phyloP scores from a whole-genome alignment of 2,113 vertebrate species.

The Mormyrus iriodes region DNA sequence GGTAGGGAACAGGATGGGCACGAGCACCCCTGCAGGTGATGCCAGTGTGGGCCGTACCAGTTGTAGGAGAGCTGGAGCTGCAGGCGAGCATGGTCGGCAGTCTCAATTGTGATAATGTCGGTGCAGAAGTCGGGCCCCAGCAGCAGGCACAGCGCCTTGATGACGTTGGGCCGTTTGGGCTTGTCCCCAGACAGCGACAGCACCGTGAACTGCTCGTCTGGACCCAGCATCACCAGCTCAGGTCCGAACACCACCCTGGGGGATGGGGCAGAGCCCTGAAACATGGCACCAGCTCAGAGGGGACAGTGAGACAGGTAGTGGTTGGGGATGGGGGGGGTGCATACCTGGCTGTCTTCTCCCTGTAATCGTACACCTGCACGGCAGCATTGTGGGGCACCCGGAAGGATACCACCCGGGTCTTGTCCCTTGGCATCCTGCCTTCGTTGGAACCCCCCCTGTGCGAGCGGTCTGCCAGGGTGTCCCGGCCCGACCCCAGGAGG shows the following conservation, averaged over 20 bases:
- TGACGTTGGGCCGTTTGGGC: slow-evolving; percentile 75
- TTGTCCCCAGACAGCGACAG: slow-evolving; percentile 77
- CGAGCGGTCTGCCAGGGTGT: slow-evolving; percentile 63
- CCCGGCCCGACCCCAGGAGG: slow-evolving; percentile 56
- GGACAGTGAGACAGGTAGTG: background rate
- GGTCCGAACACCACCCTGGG: slow-evolving; percentile 82
- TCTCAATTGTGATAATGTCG: slow-evolving; percentile 82
- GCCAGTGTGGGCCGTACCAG: slow-evolving; percentile 56
- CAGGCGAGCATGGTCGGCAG: slow-evolving; percentile 79
- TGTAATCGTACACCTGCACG: slow-evolving; percentile 84
- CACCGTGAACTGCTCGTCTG: slow-evolving; percentile 82
- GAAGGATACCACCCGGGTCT: slow-evolving; percentile 71
- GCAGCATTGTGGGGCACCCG: slow-evolving; percentile 80
- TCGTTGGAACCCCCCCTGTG: rapidly evolving
- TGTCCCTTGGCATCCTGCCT: slow-evolving; percentile 37
- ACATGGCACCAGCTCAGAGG: background rate
- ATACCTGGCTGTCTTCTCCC: slow-evolving; percentile 75
- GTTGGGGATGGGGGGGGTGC: background rate
- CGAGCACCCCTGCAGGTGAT: background rate
- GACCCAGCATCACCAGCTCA: slow-evolving; percentile 77
- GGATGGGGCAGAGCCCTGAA: background rate
- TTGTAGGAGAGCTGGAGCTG: slow-evolving; percentile 87
- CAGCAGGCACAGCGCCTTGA: slow-evolving; percentile 75
- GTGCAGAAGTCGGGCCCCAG: slow-evolving; percentile 85
- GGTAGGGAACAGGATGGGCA: background rate